Evolutionary conservation across 2,888 invertebrate genomes (phyloP).

Genomic region (Incurvaria masculella): DNA sequence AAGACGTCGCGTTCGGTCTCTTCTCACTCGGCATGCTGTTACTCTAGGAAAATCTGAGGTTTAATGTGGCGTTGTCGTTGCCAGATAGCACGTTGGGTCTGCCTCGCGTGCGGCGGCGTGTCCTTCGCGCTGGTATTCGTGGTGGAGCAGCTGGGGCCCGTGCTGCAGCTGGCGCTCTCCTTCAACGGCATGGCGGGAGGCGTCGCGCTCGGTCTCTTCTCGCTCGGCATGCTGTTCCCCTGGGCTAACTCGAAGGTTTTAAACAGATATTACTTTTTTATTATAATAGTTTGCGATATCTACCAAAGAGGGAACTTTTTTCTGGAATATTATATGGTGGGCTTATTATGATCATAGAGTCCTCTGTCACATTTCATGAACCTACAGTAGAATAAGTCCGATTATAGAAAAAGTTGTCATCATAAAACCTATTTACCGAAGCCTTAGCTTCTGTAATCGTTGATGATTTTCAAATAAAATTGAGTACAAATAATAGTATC

Average conservation of each 20-base stretch:
- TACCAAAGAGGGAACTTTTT: too few relatives aligned
- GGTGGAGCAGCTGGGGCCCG: constrained; percentile 82
- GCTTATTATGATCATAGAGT: too few relatives aligned
- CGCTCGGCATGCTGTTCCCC: constrained; percentile 86
- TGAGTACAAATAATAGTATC: not conserved
- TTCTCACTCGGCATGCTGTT: constrained; percentile 88
- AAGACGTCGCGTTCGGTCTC: constrained; percentile 82
- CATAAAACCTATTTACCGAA: too few relatives aligned
- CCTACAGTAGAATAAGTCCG: too few relatives aligned
- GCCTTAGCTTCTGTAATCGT: too few relatives aligned
- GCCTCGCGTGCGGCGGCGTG: constrained; percentile 66
- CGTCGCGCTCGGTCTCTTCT: constrained; percentile 81
- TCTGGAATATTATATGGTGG: too few relatives aligned
- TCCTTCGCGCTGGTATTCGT: constrained; percentile 82
- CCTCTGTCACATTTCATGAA: too few relatives aligned
- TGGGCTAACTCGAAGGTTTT: constrained; percentile 78
- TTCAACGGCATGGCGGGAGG: constrained; percentile 90
- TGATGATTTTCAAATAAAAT: too few relatives aligned
- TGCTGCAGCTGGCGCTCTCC: constrained; percentile 84
- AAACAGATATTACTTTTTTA: too few relatives aligned
- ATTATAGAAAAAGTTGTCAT: too few relatives aligned
- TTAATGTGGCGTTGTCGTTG: not conserved
- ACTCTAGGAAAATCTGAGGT: constrained; percentile 79
- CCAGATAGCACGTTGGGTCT: constrained; percentile 58
- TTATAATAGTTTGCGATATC: too few relatives aligned